Evolutionary conservation across 1,140 invertebrate species (phyloP).

Genomic region (Conopomorpha cramerella): DNA sequence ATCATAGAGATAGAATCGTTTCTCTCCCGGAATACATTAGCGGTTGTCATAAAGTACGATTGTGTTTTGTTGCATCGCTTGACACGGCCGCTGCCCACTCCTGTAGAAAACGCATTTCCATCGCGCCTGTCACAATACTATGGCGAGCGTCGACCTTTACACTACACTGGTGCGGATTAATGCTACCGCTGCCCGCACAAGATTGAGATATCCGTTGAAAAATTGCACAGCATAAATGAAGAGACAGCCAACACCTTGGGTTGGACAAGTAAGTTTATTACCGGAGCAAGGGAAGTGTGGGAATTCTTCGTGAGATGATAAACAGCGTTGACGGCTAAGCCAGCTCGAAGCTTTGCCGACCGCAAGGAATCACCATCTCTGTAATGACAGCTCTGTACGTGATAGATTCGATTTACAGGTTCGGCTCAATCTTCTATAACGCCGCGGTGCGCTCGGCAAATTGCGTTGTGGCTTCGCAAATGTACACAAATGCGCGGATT

Average conservation of each 20-base stretch:
- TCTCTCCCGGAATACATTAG: constrained; percentile 1
- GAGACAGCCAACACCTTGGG: too few relatives aligned
- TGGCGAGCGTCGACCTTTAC: too few relatives aligned
- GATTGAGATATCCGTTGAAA: too few relatives aligned
- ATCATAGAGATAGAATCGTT: neutral
- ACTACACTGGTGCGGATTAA: too few relatives aligned
- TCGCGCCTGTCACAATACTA: too few relatives aligned
- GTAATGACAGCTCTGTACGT: constrained; percentile 37
- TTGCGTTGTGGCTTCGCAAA: constrained; percentile 39
- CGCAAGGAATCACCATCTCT: constrained; percentile 29
- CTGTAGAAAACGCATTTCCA: too few relatives aligned
- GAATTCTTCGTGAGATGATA: too few relatives aligned
- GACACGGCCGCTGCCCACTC: constrained; percentile 5
- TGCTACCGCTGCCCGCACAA: too few relatives aligned
- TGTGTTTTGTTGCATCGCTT: constrained; percentile 1
- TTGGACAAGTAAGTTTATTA: too few relatives aligned
- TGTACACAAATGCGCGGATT: constrained; percentile 14
- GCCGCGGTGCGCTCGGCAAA: constrained; percentile 22
- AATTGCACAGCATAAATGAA: too few relatives aligned
- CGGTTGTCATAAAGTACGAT: constrained; percentile 4
- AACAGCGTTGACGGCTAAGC: constrained; percentile 5
- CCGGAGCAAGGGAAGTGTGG: too few relatives aligned
- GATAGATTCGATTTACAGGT: constrained; percentile 50
- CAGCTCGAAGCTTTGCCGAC: constrained; percentile 18
- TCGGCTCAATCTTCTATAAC: constrained; percentile 30